Conservation (phyloP, 2,797 vertebrate genomes). For the Lycodopsis pacificus region DNA sequence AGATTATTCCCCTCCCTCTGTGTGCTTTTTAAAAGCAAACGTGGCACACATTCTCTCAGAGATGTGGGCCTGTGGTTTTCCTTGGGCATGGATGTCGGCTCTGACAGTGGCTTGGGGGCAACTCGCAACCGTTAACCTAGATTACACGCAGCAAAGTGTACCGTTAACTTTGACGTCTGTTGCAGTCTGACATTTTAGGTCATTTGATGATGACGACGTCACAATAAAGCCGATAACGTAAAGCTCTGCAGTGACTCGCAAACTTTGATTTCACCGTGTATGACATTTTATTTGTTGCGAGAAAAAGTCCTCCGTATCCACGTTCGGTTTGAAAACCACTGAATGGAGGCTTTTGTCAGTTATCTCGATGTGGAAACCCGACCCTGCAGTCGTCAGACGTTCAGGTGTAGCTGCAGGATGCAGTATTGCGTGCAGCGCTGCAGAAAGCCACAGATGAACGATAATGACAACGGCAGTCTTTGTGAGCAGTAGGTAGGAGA, state of each 20-base stretch:
- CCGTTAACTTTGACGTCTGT: neutral
- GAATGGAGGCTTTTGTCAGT: neutral
- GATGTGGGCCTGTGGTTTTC: neutral
- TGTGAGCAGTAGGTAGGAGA: neutral
- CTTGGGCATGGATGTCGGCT: neutral
- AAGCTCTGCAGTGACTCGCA: neutral
- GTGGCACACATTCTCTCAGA: neutral
- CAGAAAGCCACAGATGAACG: constrained; percentile 6
- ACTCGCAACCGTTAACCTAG: constrained; percentile 18
- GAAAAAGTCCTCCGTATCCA: too few relatives aligned
- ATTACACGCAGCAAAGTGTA: constrained; percentile 2
- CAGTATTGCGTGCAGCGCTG: neutral
- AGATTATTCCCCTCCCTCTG: neutral
- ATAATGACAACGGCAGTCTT: neutral
- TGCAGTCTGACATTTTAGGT: neutral
- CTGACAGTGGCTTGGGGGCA: constrained; percentile 1
- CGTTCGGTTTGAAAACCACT: neutral
- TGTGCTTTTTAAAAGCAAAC: neutral
- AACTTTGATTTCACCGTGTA: neutral
- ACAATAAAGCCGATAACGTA: neutral
- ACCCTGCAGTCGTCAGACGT: neutral
- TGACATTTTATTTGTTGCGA: neutral
- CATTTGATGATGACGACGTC: too few relatives aligned
- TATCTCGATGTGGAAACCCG: neutral
- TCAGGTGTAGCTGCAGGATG: neutral